Conservation (phyloP, 2,113 vertebrate genomes). For the Ameiurus melas region DNA sequence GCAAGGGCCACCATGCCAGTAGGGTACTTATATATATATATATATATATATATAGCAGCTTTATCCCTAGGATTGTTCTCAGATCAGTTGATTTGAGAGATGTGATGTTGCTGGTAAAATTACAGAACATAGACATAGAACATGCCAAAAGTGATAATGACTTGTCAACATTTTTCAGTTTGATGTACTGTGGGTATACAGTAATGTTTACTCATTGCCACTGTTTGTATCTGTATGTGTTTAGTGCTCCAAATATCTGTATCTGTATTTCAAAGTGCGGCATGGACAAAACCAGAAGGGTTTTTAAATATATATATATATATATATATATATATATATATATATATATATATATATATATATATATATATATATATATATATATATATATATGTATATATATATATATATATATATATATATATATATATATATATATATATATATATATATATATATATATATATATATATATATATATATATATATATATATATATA, state of each 20-base stretch:
- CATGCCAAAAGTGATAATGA: neutral
- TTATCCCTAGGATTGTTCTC: conserved; percentile 69
- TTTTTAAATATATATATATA: too few relatives aligned
- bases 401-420: too few relatives aligned
- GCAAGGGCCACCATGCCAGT: neutral
- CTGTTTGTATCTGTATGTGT: neutral
- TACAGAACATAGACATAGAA: neutral
- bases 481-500: too few relatives aligned
- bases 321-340: too few relatives aligned
- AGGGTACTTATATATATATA: neutral
- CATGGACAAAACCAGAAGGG: neutral
- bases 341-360: too few relatives aligned
- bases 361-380: too few relatives aligned
- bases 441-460: too few relatives aligned
- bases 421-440: too few relatives aligned
- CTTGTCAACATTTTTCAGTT: neutral
- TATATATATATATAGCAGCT: conserved; percentile 40
- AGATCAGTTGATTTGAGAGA: conserved; percentile 25
- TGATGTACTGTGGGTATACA: neutral
- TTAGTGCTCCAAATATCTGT: neutral
- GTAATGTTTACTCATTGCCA: neutral
- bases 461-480: too few relatives aligned
- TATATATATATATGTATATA: too few relatives aligned
- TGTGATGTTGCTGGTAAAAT: conserved; percentile 17
- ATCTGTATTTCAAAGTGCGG: neutral